Evolutionary conservation across 1,140 invertebrate species (phyloP).

Genomic region (Episyrphus balteatus): DNA sequence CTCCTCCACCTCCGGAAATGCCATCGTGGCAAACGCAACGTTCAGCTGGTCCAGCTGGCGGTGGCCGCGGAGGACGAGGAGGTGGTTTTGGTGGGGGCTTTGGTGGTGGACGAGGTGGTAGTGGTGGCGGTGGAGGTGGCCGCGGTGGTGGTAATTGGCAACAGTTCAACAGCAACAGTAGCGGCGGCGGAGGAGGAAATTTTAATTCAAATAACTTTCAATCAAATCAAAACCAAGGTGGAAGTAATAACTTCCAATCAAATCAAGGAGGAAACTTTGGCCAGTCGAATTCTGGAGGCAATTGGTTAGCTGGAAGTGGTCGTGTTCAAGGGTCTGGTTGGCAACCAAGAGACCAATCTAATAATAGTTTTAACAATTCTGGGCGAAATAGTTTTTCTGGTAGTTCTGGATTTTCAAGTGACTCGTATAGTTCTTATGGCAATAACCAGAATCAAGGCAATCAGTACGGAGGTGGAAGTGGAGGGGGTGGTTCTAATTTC

Average conservation of each 20-base stretch:
- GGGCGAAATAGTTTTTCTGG: too few species aligned
- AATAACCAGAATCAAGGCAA: constrained; percentile 12
- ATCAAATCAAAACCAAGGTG: constrained; percentile 1
- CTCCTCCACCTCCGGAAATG: constrained; percentile 90
- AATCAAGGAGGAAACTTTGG: neutral
- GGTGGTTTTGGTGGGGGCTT: constrained; percentile 11
- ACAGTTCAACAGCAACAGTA: neutral
- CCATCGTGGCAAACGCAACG: constrained; percentile 65
- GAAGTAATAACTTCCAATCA: constrained; percentile 13
- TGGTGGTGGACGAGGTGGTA: constrained; percentile 3
- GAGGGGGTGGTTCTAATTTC: constrained; percentile 13
- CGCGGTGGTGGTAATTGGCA: constrained; percentile 13
- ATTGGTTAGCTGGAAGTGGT: constrained; percentile 23
- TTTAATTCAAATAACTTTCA: constrained; percentile 1
- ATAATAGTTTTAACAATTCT: too few species aligned
- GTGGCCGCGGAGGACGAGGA: constrained; percentile 5
- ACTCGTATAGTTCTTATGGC: constrained; percentile 2
- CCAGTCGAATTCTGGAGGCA: constrained; percentile 9
- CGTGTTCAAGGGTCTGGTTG: constrained; percentile 31
- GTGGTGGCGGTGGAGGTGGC: constrained; percentile 11
- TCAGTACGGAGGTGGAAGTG: constrained; percentile 5
- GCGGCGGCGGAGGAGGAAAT: constrained; percentile 11
- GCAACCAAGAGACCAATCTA: constrained; percentile 2
- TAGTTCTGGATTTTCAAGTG: too few species aligned
- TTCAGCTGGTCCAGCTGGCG: constrained; percentile 18